phyloP scores from a whole-genome alignment of 2,888 invertebrate genomes.

The Himalopsyche tibetana region DNA sequence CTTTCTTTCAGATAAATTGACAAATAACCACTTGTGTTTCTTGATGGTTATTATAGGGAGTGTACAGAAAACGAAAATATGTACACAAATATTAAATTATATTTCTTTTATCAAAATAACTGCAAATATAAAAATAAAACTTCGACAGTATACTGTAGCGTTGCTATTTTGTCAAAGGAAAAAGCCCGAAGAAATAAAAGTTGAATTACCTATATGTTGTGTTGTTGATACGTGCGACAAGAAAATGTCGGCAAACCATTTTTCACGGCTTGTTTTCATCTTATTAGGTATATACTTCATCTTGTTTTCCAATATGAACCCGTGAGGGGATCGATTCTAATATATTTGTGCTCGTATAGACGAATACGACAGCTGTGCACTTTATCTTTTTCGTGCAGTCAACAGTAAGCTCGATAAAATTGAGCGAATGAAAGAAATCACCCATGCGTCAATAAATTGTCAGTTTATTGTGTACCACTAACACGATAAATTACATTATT shows the following conservation, averaged over 20 bases:
- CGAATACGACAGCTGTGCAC: constrained; percentile 26
- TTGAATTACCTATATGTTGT: constrained; percentile 21
- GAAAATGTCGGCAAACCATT: constrained; percentile 45
- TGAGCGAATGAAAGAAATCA: constrained; percentile 6
- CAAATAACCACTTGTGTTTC: too few relatives aligned
- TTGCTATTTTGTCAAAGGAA: too few relatives aligned
- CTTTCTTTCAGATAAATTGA: too few relatives aligned
- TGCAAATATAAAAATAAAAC: too few relatives aligned
- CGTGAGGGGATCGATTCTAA: constrained; percentile 24
- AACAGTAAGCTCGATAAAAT: constrained; percentile 11
- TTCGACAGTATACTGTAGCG: background rate
- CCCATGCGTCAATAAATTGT: background rate
- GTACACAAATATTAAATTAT: too few relatives aligned
- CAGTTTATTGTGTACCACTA: too few relatives aligned
- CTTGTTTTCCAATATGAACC: constrained; percentile 56
- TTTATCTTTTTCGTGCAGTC: constrained; percentile 26
- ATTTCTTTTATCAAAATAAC: too few relatives aligned
- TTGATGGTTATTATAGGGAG: too few relatives aligned
- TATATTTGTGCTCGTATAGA: constrained; percentile 19
- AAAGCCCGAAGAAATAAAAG: constrained; percentile 21
- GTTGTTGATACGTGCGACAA: constrained; percentile 45
- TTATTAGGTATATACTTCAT: constrained; percentile 58
- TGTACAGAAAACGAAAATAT: too few relatives aligned
- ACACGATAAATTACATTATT: too few relatives aligned
- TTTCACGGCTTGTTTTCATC: constrained; percentile 60